phyloP scores from a whole-genome alignment of 1,140 invertebrate species.

The Saccostrea cuccullata region DNA sequence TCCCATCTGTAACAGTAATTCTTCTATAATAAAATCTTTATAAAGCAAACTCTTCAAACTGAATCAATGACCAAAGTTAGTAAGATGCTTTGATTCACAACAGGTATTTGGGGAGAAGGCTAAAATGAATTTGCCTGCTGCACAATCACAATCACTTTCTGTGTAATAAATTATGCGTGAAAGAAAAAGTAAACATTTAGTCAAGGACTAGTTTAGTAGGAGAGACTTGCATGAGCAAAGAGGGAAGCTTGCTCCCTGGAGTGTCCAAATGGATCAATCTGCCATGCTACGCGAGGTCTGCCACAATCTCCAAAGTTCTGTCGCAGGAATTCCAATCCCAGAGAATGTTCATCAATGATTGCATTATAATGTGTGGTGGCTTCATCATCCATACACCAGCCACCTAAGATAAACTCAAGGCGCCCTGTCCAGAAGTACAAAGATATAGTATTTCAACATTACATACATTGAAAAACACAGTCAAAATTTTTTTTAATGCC shows the following conservation, averaged over 20 bases:
- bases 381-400: slow-evolving; percentile 97
- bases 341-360: slow-evolving; percentile 94
- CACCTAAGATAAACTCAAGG: slow-evolving; percentile 89
- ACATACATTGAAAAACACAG: background rate
- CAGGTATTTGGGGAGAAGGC: background rate
- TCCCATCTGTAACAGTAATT: slow-evolving; percentile 72
- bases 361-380: slow-evolving; percentile 94
- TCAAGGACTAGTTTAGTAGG: too few species aligned
- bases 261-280: slow-evolving; percentile 96
- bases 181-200: too few species aligned
- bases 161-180: too few species aligned
- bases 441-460: background rate
- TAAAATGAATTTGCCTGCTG: too few species aligned
- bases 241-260: slow-evolving; percentile 91
- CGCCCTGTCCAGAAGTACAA: slow-evolving; percentile 75
- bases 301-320: slow-evolving; percentile 86
- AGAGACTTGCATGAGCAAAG: slow-evolving; percentile 79
- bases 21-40: background rate
- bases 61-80: too few species aligned
- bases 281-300: slow-evolving; percentile 90
- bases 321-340: slow-evolving; percentile 84
- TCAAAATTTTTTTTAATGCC: background rate
- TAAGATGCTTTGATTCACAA: too few species aligned
- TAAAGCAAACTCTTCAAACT: too few species aligned
- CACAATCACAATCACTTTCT: too few species aligned